Evolutionary conservation across 1,140 invertebrate species (phyloP), one percentile per base, ranked within the genome.

Genomic region (Tetragnatha versicolor): DNA sequence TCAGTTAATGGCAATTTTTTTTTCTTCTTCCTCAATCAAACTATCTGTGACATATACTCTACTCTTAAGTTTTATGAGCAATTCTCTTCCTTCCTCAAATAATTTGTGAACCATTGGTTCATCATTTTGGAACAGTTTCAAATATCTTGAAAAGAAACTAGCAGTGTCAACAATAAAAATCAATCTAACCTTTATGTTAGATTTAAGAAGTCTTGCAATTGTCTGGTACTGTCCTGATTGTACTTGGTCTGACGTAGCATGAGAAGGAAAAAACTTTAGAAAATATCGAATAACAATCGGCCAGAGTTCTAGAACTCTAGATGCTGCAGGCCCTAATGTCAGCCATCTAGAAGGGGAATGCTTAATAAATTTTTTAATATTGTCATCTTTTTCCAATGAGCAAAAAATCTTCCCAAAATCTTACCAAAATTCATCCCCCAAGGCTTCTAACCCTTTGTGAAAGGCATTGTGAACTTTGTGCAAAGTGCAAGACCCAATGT

Each of bases 301-400:
- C 79, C 66, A 81, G 14, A 83, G 82, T 63, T 83, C 79, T 20
- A 82, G 20, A 14, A 84, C 35, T 51, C 82, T 75, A 17, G 70
- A 14, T 12, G 82, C 60, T 68, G 82, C 75, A 31, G 72, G 73
- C 22, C 17, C 61, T 37, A 83, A 47, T 29, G 82, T 81, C 9
- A 84, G 78, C 82, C 82, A 84, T 58, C 79, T 77, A 31, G 63
- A 82, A 49, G 81, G 58, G 12, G 81, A 72, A 80, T 82, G 82
- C 39, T 83, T 80, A 33, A 83, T 81, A 63, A 84, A 84, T 25
- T 65, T n/a, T n/a, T 82, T 63, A 31, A 14, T 25, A n/a, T 55
- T 55, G 49, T 53, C n/a, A 65, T 63, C 37, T 81, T 35, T 17
- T 66, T 68, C 12, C 65, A 17, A 42, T 81, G 33, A 35, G 79